Percentiles rank a stretch among this genome's conserved stretches.
Conservation (phyloP, 2,888 invertebrate genomes). For the Troglohyphantes excavatus region DNA sequence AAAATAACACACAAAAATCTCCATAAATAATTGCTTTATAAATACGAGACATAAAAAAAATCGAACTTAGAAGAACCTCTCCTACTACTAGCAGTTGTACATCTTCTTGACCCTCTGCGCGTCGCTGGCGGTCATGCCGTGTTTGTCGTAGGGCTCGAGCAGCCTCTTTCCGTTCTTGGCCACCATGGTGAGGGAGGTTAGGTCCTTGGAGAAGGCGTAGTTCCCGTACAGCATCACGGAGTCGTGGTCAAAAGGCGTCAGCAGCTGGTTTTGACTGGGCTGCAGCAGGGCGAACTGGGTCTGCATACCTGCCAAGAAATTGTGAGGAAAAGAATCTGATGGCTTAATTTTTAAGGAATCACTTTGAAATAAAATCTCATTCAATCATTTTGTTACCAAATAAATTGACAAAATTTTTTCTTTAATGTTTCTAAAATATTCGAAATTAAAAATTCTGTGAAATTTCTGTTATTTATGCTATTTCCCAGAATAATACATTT, state of each 20-base stretch:
- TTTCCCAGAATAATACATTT: too few species aligned
- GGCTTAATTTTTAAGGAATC: too few species aligned
- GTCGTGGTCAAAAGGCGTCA: conserved; percentile 76
- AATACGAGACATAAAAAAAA: background rate
- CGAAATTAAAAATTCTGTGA: too few species aligned
- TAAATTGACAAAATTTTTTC: too few species aligned
- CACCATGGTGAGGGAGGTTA: conserved; percentile 63
- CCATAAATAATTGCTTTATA: too few species aligned
- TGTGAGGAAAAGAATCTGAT: too few species aligned
- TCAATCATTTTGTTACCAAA: too few species aligned
- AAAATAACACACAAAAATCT: too few species aligned
- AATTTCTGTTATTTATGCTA: too few species aligned
- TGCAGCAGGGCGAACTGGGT: conserved; percentile 72
- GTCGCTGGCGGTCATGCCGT: conserved; percentile 70
- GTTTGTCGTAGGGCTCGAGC: conserved; percentile 76
- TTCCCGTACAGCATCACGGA: conserved; percentile 80
- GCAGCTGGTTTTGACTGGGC: conserved; percentile 53
- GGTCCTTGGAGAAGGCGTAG: conserved; percentile 69
- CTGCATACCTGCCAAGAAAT: conserved; percentile 64
- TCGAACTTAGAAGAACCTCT: background rate
- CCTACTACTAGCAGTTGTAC: conserved; percentile 70
- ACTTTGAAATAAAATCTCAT: too few species aligned
- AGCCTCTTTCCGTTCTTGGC: conserved; percentile 68
- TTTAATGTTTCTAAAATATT: too few species aligned
- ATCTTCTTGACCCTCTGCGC: conserved; percentile 66